Evolutionary conservation across 2,888 invertebrate species (phyloP), one percentile per base, ranked within the genome.

Genomic region (Tipula confusa): DNA sequence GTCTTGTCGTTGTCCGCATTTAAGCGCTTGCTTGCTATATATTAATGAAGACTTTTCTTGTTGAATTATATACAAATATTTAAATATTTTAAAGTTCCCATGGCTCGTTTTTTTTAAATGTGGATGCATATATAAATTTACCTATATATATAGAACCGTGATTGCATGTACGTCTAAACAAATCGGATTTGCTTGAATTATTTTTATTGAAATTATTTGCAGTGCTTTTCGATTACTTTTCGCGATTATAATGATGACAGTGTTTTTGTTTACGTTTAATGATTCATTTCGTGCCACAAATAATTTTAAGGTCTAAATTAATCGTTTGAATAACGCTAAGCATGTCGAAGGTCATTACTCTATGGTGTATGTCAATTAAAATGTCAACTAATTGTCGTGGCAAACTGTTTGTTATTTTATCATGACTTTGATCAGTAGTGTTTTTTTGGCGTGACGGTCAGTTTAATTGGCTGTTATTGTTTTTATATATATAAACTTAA

Each of bases 151-250:
- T 43, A 43, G 15, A 43, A 43, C 43, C 3, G 3, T 43, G 43
- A 5, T 43, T 43, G 43, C 43, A 36, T 43, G n/a, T 43, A 7
- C 15, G 18, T 64, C 64, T 64, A 24, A 18, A 64, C 24, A 64
- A 64, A 64, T 64, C 64, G 11, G 64, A 64, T 64, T 64, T 64
- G 64, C 64, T 64, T 64, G 64, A 64, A 64, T 7, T 64, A 64
- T 64, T 64, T 64, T 7, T 64, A 24, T 64, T 64, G 38, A n/a
- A n/a, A 7, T 43, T 18, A 9, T 18, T 64, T 18, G 64, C 24
- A n/a, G 15, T 43, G 43, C 43, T 6, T 36, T 11, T 36, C 7
- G 9, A 36, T 36, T 36, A 36, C 36, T 36, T 9, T 9, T 15
- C 15, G 43, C 43, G 43, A 43, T 38, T 9, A 13, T 24, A 9